phyloP scores from a whole-genome alignment of 2,113 vertebrate genomes.

The Pardalotus punctatus region DNA sequence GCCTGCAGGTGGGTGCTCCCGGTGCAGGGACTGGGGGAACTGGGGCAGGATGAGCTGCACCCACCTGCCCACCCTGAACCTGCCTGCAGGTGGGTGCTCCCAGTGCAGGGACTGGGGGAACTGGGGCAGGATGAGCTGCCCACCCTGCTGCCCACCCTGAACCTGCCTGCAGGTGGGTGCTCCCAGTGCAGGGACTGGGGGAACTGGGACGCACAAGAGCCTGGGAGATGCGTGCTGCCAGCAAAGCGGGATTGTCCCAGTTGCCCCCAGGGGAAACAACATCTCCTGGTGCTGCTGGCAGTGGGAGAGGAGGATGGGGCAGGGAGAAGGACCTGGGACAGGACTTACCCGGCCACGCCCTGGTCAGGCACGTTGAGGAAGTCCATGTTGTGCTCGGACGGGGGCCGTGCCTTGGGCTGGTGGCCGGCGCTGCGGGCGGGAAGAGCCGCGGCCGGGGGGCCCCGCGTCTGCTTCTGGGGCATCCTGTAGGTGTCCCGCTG shows the following conservation, averaged over 20 bases:
- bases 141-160: not conserved
- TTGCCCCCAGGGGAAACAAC: not conserved
- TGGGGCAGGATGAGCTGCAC: not conserved
- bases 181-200: not conserved
- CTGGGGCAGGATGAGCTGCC: not conserved
- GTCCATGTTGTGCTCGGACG: slow-evolving; percentile 79
- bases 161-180: not conserved
- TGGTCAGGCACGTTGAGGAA: slow-evolving; percentile 95
- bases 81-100: not conserved
- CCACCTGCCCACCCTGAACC: not conserved
- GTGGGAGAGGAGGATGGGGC: not conserved
- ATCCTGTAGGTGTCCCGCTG: slow-evolving; percentile 59
- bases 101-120: not conserved
- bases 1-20: not conserved
- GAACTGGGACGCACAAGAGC: not conserved
- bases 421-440: slow-evolving; percentile 63
- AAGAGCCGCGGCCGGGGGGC: slow-evolving; percentile 60
- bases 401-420: slow-evolving; percentile 45
- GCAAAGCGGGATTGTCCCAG: fast-evolving
- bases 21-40: not conserved
- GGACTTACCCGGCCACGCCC: slow-evolving; percentile 88
- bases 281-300: not conserved
- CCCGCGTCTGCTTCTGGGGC: slow-evolving; percentile 61
- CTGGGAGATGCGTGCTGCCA: not conserved
- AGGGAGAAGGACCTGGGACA: fast-evolving